A percentile compares a stretch with the other conserved stretches of the same genome.
These are phyloP conservation scores for Dinoponera quadriceps DNA, from an alignment of 1,140 invertebrate genomes.

Conservation along the genomic window DNA sequence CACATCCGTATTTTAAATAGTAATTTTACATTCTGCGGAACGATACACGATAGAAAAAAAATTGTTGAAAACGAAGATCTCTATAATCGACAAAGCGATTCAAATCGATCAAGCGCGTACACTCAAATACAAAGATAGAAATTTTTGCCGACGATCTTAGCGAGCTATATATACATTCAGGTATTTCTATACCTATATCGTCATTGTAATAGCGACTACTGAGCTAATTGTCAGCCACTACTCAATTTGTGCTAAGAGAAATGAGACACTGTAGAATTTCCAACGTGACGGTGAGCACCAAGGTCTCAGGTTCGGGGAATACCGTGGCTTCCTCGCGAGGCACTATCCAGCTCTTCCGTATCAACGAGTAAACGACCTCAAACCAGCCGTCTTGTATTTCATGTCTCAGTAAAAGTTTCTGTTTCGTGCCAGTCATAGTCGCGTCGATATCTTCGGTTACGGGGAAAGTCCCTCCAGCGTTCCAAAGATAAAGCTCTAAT, in stretches of 20 bases:
- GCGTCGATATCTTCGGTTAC: slow-evolving; percentile 60
- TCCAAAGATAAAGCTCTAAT: not conserved
- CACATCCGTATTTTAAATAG: too few species aligned
- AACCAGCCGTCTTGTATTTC: slow-evolving; percentile 75
- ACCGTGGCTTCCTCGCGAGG: slow-evolving; percentile 75
- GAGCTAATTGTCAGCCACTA: not conserved
- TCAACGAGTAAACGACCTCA: slow-evolving; percentile 80
- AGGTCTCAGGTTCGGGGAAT: slow-evolving; percentile 60
- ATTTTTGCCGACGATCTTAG: too few species aligned
- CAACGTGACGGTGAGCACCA: slow-evolving; percentile 9
- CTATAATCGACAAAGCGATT: too few species aligned
- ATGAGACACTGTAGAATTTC: not conserved
- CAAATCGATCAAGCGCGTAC: too few species aligned
- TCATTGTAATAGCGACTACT: not conserved
- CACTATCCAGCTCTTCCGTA: slow-evolving; percentile 80
- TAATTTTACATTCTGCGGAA: too few species aligned
- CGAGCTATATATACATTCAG: too few species aligned
- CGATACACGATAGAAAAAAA: too few species aligned
- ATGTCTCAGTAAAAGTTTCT: slow-evolving; percentile 76
- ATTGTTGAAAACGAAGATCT: too few species aligned
- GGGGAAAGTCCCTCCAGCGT: not conserved
- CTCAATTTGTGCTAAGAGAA: not conserved
- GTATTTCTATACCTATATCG: not conserved
- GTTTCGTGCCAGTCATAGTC: slow-evolving; percentile 17
- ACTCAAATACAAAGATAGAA: too few species aligned